Evolutionary conservation across 2,888 invertebrate genomes (phyloP).

Genomic region (Ichneumoninae sp.): DNA sequence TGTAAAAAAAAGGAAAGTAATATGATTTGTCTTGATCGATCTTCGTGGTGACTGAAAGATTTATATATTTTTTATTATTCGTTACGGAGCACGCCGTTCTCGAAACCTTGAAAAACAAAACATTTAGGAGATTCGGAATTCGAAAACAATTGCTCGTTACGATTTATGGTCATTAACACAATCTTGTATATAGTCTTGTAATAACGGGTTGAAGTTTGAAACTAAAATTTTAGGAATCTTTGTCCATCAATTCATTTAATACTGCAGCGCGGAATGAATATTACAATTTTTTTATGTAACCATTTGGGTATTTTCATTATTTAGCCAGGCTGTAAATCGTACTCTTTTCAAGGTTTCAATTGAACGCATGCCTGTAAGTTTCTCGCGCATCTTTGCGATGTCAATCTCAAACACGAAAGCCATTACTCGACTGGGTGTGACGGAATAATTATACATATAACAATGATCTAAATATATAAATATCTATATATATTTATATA

Average conservation of each 20-base stretch:
- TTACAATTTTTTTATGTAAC: background rate
- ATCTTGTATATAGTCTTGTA: background rate
- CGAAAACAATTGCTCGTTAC: background rate
- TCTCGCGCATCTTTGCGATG: constrained; percentile 32
- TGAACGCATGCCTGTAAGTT: background rate
- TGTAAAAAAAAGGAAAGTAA: constrained; percentile 32
- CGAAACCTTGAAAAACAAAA: constrained; percentile 11
- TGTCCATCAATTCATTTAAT: background rate
- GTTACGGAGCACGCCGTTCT: background rate
- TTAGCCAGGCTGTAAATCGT: background rate
- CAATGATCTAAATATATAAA: constrained; percentile 25
- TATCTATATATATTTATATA: background rate
- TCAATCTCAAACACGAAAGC: constrained; percentile 25
- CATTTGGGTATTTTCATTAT: background rate
- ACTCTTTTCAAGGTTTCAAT: constrained; percentile 6
- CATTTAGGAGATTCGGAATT: background rate
- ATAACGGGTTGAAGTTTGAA: background rate
- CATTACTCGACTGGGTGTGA: constrained; percentile 15
- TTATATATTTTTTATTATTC: background rate
- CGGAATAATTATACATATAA: constrained; percentile 17
- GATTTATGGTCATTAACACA: background rate
- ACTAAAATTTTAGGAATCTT: background rate
- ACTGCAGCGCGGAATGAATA: background rate
- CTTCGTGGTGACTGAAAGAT: constrained; percentile 9
- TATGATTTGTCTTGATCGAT: constrained; percentile 1